Evolutionary conservation across 2,797 vertebrate species (phyloP), one percentile per base, ranked within the genome.

Genomic region (Hypotaenidia okinawae): DNA sequence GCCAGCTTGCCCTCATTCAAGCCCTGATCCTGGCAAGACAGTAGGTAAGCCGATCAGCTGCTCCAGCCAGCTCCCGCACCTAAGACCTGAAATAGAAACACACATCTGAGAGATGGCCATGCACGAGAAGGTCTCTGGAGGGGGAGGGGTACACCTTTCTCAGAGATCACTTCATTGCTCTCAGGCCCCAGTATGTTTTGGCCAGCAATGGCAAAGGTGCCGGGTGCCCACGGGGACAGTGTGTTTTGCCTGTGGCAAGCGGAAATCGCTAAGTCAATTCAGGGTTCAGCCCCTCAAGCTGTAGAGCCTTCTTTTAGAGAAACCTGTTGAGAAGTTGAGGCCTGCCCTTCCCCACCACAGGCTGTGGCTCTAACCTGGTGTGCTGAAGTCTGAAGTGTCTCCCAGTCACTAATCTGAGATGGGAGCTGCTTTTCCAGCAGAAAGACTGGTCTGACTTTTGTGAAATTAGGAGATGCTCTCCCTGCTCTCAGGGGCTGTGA

Each of bases 1-100:
- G 91, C 59, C 95, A 95, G 94, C 91, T 94, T 95, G 94, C 83
- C 92, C 89, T 96, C 75, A 30, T 92, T 95, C 81, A 85, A 61
- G 92, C 93, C 63, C 79, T 88, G 87, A 94, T 91, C 89, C 93
- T 93, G 54, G 69, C 85, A 93, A 47, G 83, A 52, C 63, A 81
- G 69, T 23, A 69, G 67, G 75, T 95, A 97, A 97, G 91, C 94
- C 3, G 83, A 91, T 96, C 87, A 96, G 61, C 77, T 2, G 16
- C 87, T 75, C 66, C 92, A 80, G 90, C 64, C 92, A 83, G 58
- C 81, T 43, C 69, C 77, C 61, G 83, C 61, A 78, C 89, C 84
- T 1, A 0, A 75, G 61, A 68, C 62, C 94, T 85, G 83, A 90
- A 96, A 95, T 94, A 96, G 94, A 94, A 96, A 82, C 4, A 0